Conservation (phyloP, 2,797 vertebrate genomes). For the Crenuchus spilurus region DNA sequence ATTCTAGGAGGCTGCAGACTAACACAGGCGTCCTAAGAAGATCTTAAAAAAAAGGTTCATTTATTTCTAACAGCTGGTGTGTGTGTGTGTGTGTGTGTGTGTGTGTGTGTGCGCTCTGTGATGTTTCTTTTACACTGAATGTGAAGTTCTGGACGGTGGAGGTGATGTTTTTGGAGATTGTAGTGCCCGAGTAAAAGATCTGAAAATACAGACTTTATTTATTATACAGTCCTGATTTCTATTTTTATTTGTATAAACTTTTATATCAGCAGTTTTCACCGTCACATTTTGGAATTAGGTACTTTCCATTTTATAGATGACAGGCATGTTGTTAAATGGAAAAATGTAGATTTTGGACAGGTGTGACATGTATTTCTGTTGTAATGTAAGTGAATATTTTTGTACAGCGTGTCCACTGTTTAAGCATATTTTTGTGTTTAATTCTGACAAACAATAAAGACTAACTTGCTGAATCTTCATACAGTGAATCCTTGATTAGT, state of each 20-base stretch:
- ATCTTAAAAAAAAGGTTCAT: too few species aligned
- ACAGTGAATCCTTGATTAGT: too few species aligned
- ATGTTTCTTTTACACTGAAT: conserved; percentile 48
- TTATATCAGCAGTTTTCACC: conserved; percentile 50
- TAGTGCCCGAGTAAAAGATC: conserved; percentile 40
- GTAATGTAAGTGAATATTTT: conserved; percentile 63
- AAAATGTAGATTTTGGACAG: conserved; percentile 58
- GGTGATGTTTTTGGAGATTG: conserved; percentile 38
- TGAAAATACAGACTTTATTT: conserved; percentile 65
- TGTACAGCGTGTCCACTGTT: conserved; percentile 63
- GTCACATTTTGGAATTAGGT: conserved; percentile 63
- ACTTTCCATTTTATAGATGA: conserved; percentile 63
- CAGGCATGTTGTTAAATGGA: conserved; percentile 42
- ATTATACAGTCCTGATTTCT: conserved; percentile 58
- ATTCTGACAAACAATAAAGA: conserved; percentile 67
- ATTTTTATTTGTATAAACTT: conserved; percentile 64
- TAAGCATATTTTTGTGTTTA: conserved; percentile 45
- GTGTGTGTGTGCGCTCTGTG: conserved; percentile 14
- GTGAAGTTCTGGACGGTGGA: conserved; percentile 41
- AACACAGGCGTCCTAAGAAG: too few species aligned
- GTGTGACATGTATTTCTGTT: conserved; percentile 51
- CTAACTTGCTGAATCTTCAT: background rate
- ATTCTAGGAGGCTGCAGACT: too few species aligned
- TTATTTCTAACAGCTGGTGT: conserved; percentile 14
- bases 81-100: conserved; percentile 19